Evolutionary conservation across 2,888 invertebrate genomes (phyloP), one percentile per base, ranked within the genome.

Genomic region (Alloscopus bannaensis): DNA sequence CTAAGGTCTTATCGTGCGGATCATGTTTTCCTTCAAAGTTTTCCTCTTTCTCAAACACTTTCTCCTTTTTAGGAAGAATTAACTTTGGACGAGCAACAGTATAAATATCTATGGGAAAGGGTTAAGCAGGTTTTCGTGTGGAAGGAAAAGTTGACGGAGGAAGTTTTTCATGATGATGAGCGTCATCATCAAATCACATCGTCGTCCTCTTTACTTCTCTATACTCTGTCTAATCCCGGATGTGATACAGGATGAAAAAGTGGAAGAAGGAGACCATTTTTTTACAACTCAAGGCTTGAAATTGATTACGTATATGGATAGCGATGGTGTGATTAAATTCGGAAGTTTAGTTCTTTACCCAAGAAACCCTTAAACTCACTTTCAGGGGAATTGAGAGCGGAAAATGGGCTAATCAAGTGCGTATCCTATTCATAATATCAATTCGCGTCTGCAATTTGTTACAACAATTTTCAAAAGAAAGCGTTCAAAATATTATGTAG

Each of bases 11-110:
- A 60, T 60, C 60, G 24, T 29, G 18, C 8, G 47, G 47, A 29
- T 60, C 60, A 40, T 60, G 60, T 70, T n/a, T n/a, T n/a, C 29
- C 13, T 69, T 42, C 42, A 36, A 31, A 31, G 31, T 31, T 24
- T 52, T 52, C 36, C 2, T 62, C 24, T 52, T 65, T 59, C 24
- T 36, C 20, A 3, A 16, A 6, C 36, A 36, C 60, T 60, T 60
- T 60, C 60, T 40, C 52, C 24, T 52, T 24, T 6, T 45, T 3
- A n/a, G 24, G 20, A 4, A 57, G 18, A 59, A 36, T 59, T 29
- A 57, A 59, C 36, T 59, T 57, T 18, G 16, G 36, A 8, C 20
- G 22, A 59, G 59, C 36, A 36, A 36, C 59, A 31, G 31, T 59
- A 59, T 6, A 45, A 45, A 13, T 36, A 36, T 13, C 13, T 36